These are phyloP conservation scores for Bubo blakistoni DNA, from an alignment of 2,113 vertebrate species.

Conservation along the genomic window DNA sequence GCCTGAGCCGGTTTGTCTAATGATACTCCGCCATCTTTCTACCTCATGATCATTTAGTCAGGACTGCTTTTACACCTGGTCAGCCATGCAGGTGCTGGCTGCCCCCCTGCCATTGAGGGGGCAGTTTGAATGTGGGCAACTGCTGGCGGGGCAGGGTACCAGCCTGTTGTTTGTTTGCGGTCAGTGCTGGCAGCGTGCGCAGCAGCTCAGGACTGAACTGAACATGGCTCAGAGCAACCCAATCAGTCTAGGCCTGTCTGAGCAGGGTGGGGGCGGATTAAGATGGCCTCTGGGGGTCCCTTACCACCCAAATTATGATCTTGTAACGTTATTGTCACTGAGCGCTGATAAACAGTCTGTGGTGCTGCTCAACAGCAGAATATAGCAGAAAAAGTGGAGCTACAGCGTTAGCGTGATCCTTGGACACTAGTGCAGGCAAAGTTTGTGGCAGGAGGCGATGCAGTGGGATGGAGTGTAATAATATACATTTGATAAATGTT, in stretches of 20 bases:
- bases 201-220: background rate
- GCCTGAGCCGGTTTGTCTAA: background rate
- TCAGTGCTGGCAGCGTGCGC: accelerated
- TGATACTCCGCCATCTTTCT: background rate
- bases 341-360: background rate
- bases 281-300: background rate
- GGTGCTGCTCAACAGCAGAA: background rate
- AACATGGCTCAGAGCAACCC: background rate
- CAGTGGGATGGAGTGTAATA: accelerated
- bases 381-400: background rate
- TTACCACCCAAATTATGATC: background rate
- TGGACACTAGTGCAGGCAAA: background rate
- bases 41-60: background rate
- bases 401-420: accelerated
- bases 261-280: accelerated
- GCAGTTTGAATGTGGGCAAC: too few relatives aligned
- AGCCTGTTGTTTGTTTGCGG: background rate
- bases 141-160: background rate
- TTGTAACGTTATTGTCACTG: background rate
- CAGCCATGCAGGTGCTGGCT: accelerated
- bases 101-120: too few relatives aligned
- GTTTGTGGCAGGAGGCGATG: background rate
- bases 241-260: background rate
- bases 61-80: background rate
- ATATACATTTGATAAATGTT: background rate